Percentiles rank a stretch among this genome's conserved stretches.
These are phyloP conservation scores for Danio tinwini DNA, from an alignment of 2,797 vertebrate genomes.

Conservation along the genomic window DNA sequence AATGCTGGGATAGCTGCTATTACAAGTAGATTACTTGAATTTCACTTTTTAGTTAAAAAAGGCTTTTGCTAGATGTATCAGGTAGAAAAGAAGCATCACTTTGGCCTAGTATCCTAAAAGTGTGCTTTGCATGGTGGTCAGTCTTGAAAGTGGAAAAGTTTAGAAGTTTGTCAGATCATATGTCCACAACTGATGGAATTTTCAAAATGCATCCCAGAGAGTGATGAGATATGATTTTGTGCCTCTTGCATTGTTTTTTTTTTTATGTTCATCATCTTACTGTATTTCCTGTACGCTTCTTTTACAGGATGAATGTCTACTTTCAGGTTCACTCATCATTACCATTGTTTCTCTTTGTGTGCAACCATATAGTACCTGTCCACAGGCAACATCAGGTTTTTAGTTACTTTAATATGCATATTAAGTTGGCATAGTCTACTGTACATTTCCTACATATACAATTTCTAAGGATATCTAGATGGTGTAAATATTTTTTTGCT, in stretches of 20 bases:
- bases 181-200: slow-evolving; percentile 57
- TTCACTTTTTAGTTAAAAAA: slow-evolving; percentile 39
- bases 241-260: slow-evolving; percentile 74
- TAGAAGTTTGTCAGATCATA: slow-evolving; percentile 20
- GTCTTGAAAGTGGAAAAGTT: slow-evolving; percentile 33
- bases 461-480: slow-evolving; percentile 63
- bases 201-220: slow-evolving; percentile 57
- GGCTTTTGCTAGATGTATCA: slow-evolving; percentile 24
- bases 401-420: slow-evolving; percentile 43
- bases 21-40: slow-evolving; percentile 70
- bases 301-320: slow-evolving; percentile 51
- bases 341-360: slow-evolving; percentile 39
- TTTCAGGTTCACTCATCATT: slow-evolving; percentile 54
- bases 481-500: slow-evolving; percentile 16
- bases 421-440: slow-evolving; percentile 17
- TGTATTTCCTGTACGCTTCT: slow-evolving; percentile 64
- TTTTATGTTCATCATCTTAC: slow-evolving; percentile 59
- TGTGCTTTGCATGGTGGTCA: slow-evolving; percentile 47
- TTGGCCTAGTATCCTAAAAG: slow-evolving; percentile 32
- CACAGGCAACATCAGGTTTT: slow-evolving; percentile 12
- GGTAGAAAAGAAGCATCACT: slow-evolving; percentile 10
- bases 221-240: slow-evolving; percentile 66
- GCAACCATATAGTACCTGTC: background rate
- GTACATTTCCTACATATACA: slow-evolving; percentile 48
- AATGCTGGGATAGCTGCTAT: slow-evolving; percentile 63